Percentiles rank a stretch among this genome's conserved stretches.
Conservation (phyloP, 2,113 vertebrate species). For the Nothobranchius furzeri region DNA sequence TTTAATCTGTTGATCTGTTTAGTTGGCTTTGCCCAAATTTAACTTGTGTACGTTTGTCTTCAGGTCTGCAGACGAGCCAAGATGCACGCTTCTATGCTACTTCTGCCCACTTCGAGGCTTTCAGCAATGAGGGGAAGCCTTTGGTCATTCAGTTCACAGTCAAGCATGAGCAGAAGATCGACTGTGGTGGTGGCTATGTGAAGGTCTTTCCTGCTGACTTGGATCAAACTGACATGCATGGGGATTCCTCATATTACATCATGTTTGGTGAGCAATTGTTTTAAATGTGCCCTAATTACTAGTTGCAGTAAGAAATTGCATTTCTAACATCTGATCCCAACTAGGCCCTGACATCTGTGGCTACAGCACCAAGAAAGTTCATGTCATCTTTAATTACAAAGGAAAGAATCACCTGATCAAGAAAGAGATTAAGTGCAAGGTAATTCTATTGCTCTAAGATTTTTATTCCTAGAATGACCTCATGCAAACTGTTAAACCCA, state of each 20-base stretch:
- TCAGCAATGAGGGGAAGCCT: constrained; percentile 85
- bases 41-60: background rate
- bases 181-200: constrained; percentile 88
- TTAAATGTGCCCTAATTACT: background rate
- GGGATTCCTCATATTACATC: constrained; percentile 83
- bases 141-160: constrained; percentile 87
- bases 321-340: constrained; percentile 5
- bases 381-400: constrained; percentile 90
- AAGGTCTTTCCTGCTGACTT: constrained; percentile 84
- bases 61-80: constrained; percentile 89
- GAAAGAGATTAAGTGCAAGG: constrained; percentile 89
- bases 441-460: constrained; percentile 36
- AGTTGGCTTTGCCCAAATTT: no score
- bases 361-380: constrained; percentile 89
- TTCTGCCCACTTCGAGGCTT: constrained; percentile 83
- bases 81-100: constrained; percentile 86
- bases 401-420: constrained; percentile 87
- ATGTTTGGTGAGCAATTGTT: constrained; percentile 85
- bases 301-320: background rate
- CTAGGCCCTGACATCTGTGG: constrained; percentile 92
- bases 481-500: background rate
- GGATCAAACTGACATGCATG: constrained; percentile 82
- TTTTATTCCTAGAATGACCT: background rate
- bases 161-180: constrained; percentile 90
- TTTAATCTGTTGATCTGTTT: no score